Conservation (phyloP, 2,888 invertebrate species). For the Epinotia brunnichana region DNA sequence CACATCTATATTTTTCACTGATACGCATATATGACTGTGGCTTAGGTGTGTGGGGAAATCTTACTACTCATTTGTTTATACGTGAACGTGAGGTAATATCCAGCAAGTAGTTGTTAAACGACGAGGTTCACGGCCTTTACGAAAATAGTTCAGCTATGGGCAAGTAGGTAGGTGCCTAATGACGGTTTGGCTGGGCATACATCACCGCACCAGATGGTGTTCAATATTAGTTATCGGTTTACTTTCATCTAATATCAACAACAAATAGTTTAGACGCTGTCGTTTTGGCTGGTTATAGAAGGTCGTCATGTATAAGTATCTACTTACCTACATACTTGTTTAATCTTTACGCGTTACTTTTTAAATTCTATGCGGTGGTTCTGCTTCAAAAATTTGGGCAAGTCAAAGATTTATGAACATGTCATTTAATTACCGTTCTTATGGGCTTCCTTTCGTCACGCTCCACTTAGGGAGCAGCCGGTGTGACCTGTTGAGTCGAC, state of each 20-base stretch:
- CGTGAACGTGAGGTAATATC: conserved; percentile 16
- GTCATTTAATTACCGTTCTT: conserved; percentile 55
- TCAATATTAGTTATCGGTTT: conserved; percentile 3
- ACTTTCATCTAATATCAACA: conserved; percentile 9
- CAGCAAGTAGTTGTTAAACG: conserved; percentile 5
- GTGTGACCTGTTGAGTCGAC: conserved; percentile 61
- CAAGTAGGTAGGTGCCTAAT: neutral
- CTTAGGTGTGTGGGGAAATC: neutral
- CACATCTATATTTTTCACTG: no score
- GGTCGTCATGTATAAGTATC: neutral
- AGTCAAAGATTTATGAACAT: conserved; percentile 52
- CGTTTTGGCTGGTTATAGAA: neutral
- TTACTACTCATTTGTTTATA: conserved; percentile 27
- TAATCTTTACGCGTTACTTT: no score
- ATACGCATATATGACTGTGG: neutral
- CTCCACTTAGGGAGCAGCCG: conserved; percentile 58
- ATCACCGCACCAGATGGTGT: conserved; percentile 27
- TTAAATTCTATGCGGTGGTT: no score
- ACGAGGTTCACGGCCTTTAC: conserved; percentile 43
- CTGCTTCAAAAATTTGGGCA: neutral
- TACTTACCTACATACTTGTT: neutral
- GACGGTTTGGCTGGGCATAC: conserved; percentile 21
- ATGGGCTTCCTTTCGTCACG: conserved; percentile 61
- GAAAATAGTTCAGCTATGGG: conserved; percentile 37
- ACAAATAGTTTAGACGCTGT: no score